A percentile compares a stretch with the other conserved stretches of the same genome.
Conservation (phyloP, 2,797 vertebrate species). For the Staurois parvus region DNA sequence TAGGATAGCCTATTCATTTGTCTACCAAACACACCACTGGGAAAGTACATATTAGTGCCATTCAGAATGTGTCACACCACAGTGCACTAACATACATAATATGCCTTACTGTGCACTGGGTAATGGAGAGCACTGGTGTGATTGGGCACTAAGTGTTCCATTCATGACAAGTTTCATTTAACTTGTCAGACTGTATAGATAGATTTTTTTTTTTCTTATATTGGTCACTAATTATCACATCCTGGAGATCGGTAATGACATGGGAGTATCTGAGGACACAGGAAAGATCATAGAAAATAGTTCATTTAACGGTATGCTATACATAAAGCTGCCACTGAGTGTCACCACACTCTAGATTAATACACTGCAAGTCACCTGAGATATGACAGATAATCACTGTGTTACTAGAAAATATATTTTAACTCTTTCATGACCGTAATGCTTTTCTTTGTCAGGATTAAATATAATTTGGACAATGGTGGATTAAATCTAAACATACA, state of each 20-base stretch:
- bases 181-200: too few species aligned
- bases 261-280: neutral
- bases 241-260: neutral
- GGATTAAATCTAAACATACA: too few species aligned
- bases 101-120: too few species aligned
- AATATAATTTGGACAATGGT: too few species aligned
- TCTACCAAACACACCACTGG: too few species aligned
- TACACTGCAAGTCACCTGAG: conserved; percentile 15
- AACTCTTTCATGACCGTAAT: neutral
- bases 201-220: neutral
- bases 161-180: too few species aligned
- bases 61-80: too few species aligned
- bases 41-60: too few species aligned
- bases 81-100: too few species aligned
- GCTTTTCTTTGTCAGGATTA: neutral
- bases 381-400: neutral
- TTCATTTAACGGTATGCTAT: conserved; percentile 5
- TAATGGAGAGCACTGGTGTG: too few species aligned
- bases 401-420: neutral
- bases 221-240: neutral
- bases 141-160: too few species aligned
- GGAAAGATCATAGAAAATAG: neutral
- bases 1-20: too few species aligned
- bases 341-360: conserved; percentile 51
- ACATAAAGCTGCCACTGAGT: conserved; percentile 38